phyloP scores from a whole-genome alignment of 1,140 invertebrate species.

The Nephila pilipes region DNA sequence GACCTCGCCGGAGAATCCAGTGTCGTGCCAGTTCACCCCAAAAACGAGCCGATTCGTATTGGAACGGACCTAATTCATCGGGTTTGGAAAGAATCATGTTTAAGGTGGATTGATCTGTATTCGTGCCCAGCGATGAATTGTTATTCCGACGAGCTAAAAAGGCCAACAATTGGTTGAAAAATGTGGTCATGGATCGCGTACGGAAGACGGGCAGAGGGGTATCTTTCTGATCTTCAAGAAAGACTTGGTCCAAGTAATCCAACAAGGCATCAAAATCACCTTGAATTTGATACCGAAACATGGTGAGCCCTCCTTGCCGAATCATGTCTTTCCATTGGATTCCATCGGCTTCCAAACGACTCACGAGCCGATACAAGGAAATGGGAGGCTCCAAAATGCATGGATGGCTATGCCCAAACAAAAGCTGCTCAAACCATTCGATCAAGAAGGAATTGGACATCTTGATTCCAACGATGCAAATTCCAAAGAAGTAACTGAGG shows the following conservation, averaged over 20 bases:
- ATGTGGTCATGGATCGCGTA: not conserved
- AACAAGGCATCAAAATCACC: too few species aligned
- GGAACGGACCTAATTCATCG: not conserved
- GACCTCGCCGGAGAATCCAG: not conserved
- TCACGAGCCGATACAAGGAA: too few species aligned
- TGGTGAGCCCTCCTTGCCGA: too few species aligned
- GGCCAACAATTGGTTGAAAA: not conserved
- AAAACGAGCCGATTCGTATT: not conserved
- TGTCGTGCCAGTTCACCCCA: conserved; percentile 41
- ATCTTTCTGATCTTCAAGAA: too few species aligned
- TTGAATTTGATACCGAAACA: too few species aligned
- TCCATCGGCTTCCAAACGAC: too few species aligned
- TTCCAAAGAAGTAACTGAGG: conserved; percentile 12
- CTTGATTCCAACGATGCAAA: not conserved
- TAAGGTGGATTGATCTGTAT: not conserved
- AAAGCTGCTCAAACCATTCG: too few species aligned
- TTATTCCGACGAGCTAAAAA: not conserved
- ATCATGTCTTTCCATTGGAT: too few species aligned
- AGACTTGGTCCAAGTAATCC: too few species aligned
- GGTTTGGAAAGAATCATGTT: not conserved
- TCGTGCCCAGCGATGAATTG: not conserved
- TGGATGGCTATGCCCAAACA: too few species aligned
- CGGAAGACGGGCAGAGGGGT: not conserved
- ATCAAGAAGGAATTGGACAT: too few species aligned
- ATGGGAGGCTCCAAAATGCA: too few species aligned